A percentile compares a stretch with the other conserved stretches of the same genome.
These are phyloP conservation scores for Neodiprion pinetum DNA, from an alignment of 1,140 invertebrate genomes.

Conservation along the genomic window DNA sequence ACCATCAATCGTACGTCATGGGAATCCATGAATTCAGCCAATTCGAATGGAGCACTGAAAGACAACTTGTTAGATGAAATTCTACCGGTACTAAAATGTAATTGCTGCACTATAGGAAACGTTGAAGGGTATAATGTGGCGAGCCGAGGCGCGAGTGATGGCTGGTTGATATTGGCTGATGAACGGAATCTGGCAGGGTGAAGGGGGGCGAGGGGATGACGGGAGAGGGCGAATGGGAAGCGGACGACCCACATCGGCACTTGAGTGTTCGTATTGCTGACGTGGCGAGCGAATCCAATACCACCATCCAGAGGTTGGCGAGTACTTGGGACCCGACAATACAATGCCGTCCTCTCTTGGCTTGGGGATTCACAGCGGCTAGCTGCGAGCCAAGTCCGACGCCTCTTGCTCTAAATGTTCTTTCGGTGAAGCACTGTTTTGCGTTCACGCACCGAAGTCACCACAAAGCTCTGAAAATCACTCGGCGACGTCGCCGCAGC, in stretches of 20 bases:
- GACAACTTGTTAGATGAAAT: too few species aligned
- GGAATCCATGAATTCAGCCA: too few species aligned
- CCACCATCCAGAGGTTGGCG: conserved; percentile 48
- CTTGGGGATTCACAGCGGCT: background rate
- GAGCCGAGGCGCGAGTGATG: conserved; percentile 10
- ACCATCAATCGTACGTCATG: too few species aligned
- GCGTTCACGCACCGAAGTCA: background rate
- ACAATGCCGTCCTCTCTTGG: background rate
- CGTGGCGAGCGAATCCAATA: conserved; percentile 57
- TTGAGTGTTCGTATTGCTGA: conserved; percentile 62
- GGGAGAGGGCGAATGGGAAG: conserved; percentile 24
- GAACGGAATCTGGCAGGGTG: conserved; percentile 23
- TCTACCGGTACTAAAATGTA: conserved; percentile 47
- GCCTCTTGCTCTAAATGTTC: background rate
- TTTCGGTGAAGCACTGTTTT: background rate
- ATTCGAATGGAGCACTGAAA: too few species aligned
- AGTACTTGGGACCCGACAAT: conserved; percentile 21
- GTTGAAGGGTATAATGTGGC: conserved; percentile 25
- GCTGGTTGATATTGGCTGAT: background rate
- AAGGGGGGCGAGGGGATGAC: conserved; percentile 28
- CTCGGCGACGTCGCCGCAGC: too few species aligned
- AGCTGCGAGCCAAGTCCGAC: background rate
- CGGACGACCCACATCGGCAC: conserved; percentile 54
- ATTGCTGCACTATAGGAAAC: conserved; percentile 55
- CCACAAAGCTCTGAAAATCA: too few species aligned